Base-by-base conservation (phyloP, 2,888 invertebrate species). In the Mythimna lalbum region DNA sequence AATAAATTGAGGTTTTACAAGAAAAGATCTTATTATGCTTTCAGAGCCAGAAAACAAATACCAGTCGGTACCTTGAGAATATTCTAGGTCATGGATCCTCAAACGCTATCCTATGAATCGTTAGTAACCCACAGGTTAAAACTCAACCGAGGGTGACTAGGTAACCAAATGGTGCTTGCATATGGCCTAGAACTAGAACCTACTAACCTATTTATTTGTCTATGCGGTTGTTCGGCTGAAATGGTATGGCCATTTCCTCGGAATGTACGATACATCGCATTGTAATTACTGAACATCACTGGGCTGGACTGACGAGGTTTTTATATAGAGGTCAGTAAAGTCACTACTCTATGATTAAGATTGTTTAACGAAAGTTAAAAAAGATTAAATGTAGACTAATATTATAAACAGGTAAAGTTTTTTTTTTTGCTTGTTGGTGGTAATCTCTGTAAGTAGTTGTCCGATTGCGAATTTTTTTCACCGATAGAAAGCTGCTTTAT, bases 131-230 rank as follows among this genome's bases (percentile, higher is more conserved):
- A 67, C 63, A 62, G 56, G 56, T 76, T 50, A 55, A 77, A 49
- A 56, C 33, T 56, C 52, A 76, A 76, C 53, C n/a, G 70, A 78
- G 65, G 81, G 69, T 69, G 69, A 76, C 81, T 62, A 64, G 56
- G 76, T 33, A 50, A 68, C 77, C 23, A 80, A 77, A 80, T 69
- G 62, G 61, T 69, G 81, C 69, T 69, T 80, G 61, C 53, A 69
- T 68, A 62, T 59, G 61, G 69, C 56, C 53, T 55, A 64, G 69
- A 75, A 63, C 47, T 36, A 43, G 56, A 60, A 55, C 27, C 55
- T 21, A 57, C 56, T 63, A 81, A 81, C 71, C 82, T 71, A 71
- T 81, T 77, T 71, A 71, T 81, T 77, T 81, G 59, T 63, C 57
- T 59, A 71, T 71, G 53, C 36, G 67, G 77, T 19, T 55, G 62